These are phyloP conservation scores for Ctenomys sociabilis DNA, from an alignment of 2,113 vertebrate species.

Conservation along the genomic window DNA sequence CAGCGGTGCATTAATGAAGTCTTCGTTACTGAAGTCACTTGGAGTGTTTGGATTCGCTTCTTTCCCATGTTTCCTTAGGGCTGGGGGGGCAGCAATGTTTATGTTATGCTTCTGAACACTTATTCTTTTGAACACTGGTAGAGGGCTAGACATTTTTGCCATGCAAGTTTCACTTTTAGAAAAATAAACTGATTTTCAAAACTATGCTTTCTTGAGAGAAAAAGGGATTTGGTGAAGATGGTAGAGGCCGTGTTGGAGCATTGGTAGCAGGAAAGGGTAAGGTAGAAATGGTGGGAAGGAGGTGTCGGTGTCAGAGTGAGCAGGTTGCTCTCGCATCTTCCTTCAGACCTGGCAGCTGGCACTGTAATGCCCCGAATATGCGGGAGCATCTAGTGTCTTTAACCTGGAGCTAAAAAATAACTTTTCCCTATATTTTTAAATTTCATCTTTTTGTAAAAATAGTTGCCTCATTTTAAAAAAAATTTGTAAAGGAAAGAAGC, in stretches of 20 bases:
- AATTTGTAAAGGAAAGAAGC: neutral
- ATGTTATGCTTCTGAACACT: neutral
- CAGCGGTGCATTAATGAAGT: neutral
- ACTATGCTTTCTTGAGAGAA: neutral
- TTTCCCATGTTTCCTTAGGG: neutral
- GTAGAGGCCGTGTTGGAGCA: neutral
- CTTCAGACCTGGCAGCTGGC: neutral
- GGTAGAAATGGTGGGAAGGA: neutral
- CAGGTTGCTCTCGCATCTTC: neutral
- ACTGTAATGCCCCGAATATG: neutral
- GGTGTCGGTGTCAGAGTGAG: neutral
- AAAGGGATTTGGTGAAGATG: neutral
- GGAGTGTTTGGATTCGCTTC: slow-evolving; percentile 5
- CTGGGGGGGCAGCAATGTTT: neutral
- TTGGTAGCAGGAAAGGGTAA: too few relatives aligned
- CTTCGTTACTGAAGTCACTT: neutral
- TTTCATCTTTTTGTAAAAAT: neutral
- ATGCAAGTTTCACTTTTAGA: slow-evolving; percentile 15
- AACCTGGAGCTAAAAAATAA: neutral
- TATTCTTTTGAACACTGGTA: neutral
- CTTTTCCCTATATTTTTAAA: neutral
- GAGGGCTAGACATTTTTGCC: slow-evolving; percentile 22
- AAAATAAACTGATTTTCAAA: slow-evolving; percentile 40
- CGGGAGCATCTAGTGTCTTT: neutral
- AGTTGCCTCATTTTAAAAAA: neutral